These are phyloP conservation scores for Synanthedon tipuliformis DNA, from an alignment of 2,888 invertebrate genomes.

Conservation along the genomic window DNA sequence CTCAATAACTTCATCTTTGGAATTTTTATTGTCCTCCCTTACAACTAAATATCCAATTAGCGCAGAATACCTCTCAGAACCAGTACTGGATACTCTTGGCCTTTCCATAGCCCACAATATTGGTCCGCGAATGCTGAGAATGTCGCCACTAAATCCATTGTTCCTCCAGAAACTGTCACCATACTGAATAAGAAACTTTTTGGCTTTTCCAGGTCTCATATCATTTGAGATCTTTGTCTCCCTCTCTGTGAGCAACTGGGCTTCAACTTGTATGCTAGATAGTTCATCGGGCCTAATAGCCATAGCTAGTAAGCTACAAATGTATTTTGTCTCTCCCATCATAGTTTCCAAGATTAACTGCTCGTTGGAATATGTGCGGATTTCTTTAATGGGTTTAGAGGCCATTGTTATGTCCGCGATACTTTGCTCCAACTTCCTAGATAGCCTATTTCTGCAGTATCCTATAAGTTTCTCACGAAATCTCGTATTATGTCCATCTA, in stretches of 20 bases:
- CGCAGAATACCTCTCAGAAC: conserved; percentile 31
- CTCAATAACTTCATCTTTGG: conserved; percentile 34
- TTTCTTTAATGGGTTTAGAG: conserved; percentile 38
- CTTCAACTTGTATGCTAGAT: conserved; percentile 35
- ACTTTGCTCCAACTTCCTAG: conserved; percentile 38
- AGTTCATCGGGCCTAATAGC: conserved; percentile 55
- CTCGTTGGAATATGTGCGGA: conserved; percentile 38
- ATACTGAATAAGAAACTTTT: conserved; percentile 47
- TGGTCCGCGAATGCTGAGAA: conserved; percentile 53
- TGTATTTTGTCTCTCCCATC: conserved; percentile 45
- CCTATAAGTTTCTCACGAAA: conserved; percentile 50
- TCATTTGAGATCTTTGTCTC: conserved; percentile 18
- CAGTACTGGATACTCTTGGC: conserved; percentile 37
- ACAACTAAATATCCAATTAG: conserved; percentile 43
- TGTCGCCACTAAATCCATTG: conserved; percentile 54
- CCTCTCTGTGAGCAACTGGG: conserved; percentile 28
- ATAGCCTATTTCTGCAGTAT: conserved; percentile 38
- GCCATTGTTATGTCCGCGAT: conserved; percentile 40
- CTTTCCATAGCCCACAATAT: conserved; percentile 60
- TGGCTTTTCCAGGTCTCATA: conserved; percentile 35
- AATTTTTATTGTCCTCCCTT: conserved; percentile 15
- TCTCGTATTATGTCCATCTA: conserved; percentile 46
- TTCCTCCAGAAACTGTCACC: conserved; percentile 45
- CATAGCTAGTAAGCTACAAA: conserved; percentile 53
- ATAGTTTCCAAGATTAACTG: conserved; percentile 49